Percentiles rank a stretch among this genome's conserved stretches.
These are phyloP conservation scores for Pogonognathellus flavescens DNA, from an alignment of 1,140 invertebrate species.

Conservation along the genomic window DNA sequence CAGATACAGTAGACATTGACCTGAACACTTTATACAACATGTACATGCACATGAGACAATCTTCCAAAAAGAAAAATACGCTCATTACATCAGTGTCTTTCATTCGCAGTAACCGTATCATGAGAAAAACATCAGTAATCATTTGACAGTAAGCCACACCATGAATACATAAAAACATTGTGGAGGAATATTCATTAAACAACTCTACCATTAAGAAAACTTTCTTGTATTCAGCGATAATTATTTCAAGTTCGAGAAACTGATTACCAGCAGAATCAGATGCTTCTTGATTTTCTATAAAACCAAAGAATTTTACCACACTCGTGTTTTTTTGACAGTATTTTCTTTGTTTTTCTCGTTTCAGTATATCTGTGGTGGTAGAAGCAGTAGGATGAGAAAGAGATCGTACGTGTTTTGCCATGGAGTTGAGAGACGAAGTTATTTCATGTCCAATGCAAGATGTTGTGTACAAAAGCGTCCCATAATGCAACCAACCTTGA, in stretches of 20 bases:
- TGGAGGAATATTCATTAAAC: slow-evolving; percentile 46
- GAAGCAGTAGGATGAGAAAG: background rate
- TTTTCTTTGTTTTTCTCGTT: background rate
- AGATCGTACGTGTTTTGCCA: slow-evolving; percentile 8
- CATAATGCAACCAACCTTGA: slow-evolving; percentile 42
- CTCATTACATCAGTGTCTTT: slow-evolving; percentile 8
- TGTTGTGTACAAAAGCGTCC: slow-evolving; percentile 35
- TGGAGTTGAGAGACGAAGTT: background rate
- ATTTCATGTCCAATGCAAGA: slow-evolving; percentile 20
- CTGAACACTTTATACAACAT: slow-evolving; percentile 46
- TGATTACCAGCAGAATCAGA: background rate
- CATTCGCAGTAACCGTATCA: slow-evolving; percentile 41
- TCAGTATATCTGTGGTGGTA: background rate
- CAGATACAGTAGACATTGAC: slow-evolving; percentile 44
- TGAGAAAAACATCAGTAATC: slow-evolving; percentile 57
- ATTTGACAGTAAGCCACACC: slow-evolving; percentile 52
- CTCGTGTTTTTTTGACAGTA: background rate
- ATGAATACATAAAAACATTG: slow-evolving; percentile 48
- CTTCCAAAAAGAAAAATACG: slow-evolving; percentile 36
- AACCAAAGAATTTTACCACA: background rate
- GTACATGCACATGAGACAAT: slow-evolving; percentile 43
- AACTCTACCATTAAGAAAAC: slow-evolving; percentile 24
- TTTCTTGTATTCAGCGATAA: slow-evolving; percentile 6
- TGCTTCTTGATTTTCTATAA: background rate
- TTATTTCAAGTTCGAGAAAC: background rate